phyloP scores from a whole-genome alignment of 2,113 vertebrate genomes.

The Vidua chalybeata region DNA sequence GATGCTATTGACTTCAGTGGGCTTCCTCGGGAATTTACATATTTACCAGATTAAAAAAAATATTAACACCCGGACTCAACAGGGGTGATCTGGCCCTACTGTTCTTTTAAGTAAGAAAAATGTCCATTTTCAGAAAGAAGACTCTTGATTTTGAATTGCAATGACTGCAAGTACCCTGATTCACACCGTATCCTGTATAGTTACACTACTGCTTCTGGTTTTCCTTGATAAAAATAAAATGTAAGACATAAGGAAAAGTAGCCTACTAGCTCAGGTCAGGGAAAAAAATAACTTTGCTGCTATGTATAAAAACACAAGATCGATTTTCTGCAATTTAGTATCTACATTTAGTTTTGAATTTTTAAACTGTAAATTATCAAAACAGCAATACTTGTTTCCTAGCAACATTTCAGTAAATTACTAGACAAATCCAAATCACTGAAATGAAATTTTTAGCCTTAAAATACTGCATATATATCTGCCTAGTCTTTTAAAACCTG shows the following conservation, averaged over 20 bases:
- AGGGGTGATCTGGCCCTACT: background rate
- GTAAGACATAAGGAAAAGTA: background rate
- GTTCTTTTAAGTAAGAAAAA: background rate
- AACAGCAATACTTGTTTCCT: background rate
- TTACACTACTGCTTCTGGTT: too few species aligned
- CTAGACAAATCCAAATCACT: background rate
- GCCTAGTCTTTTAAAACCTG: slow-evolving; percentile 58
- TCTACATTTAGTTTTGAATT: background rate
- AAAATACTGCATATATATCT: background rate
- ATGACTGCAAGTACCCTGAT: background rate
- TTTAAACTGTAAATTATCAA: background rate
- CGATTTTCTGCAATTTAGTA: background rate
- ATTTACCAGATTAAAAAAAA: background rate
- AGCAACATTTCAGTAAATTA: background rate
- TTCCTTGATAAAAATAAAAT: background rate
- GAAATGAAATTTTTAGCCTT: background rate
- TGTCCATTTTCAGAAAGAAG: background rate
- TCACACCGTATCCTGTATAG: fast-evolving
- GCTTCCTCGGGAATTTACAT: background rate
- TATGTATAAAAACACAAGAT: background rate
- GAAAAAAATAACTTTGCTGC: background rate
- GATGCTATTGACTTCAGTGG: background rate
- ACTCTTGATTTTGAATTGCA: background rate
- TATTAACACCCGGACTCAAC: background rate
- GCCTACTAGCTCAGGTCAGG: background rate